Percentiles rank a stretch among this genome's conserved stretches.
These are phyloP conservation scores for Rhingia rostrata DNA, from an alignment of 2,888 invertebrate species.

Conservation along the genomic window DNA sequence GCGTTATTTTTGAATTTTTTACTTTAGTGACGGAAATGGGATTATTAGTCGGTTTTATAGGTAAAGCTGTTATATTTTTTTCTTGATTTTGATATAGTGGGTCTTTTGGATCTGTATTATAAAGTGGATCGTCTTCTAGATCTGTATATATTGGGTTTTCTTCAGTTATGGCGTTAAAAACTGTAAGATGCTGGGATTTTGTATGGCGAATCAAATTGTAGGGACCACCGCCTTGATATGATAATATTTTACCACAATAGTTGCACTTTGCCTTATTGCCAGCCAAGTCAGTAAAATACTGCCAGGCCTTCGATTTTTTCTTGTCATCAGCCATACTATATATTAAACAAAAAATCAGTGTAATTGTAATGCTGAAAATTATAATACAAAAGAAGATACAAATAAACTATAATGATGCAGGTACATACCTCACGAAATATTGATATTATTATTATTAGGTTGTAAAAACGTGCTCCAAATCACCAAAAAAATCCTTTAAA, in stretches of 20 bases:
- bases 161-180: no score
- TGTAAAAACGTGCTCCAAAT: neutral
- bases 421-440: conserved; percentile 7
- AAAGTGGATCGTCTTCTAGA: neutral
- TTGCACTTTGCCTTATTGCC: neutral
- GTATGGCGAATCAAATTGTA: neutral
- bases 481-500: neutral
- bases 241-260: neutral
- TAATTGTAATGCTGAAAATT: no score
- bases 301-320: neutral
- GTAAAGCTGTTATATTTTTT: neutral
- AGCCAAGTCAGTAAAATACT: neutral
- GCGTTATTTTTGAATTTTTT: conserved; percentile 15
- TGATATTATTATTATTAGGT: neutral
- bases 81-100: neutral
- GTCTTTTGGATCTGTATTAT: neutral
- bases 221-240: neutral
- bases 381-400: neutral
- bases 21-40: neutral
- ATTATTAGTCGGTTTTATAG: neutral
- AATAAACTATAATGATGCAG: conserved; percentile 3
- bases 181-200: no score
- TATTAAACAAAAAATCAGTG: neutral
- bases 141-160: neutral
- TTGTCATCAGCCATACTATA: neutral